Percentiles rank a stretch among this genome's conserved stretches.
These are phyloP conservation scores for Sitta europaea DNA, from an alignment of 2,113 vertebrate genomes.

Conservation along the genomic window DNA sequence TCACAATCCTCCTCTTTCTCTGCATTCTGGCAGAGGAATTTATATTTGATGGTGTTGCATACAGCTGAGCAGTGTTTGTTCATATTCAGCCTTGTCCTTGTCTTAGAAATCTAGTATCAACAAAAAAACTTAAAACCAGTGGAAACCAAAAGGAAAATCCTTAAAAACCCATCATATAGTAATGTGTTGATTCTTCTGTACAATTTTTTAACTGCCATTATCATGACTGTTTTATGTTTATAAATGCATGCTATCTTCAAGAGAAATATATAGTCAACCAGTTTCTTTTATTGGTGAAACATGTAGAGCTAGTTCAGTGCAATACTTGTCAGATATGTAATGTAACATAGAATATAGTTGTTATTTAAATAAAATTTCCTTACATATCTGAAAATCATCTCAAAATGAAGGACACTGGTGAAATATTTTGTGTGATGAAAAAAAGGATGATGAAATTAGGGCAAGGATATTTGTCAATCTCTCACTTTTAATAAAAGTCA, in stretches of 20 bases:
- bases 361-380: not conserved
- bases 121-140: not conserved
- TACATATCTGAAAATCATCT: not conserved
- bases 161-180: not conserved
- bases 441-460: not conserved
- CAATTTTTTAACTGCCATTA: not conserved
- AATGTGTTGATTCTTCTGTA: not conserved
- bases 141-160: not conserved
- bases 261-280: not conserved
- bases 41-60: not conserved
- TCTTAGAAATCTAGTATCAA: not conserved
- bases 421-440: not conserved
- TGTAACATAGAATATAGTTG: not conserved
- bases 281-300: not conserved
- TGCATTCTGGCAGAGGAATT: not conserved
- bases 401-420: not conserved
- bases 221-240: not conserved
- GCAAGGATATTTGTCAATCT: not conserved
- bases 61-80: not conserved
- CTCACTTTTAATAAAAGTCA: not conserved
- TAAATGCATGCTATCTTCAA: not conserved
- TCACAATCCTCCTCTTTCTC: not conserved
- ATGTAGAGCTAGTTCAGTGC: not conserved
- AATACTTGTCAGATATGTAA: not conserved
- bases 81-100: not conserved